Conservation (phyloP, 2,888 invertebrate genomes). For the Laspeyria flexula region DNA sequence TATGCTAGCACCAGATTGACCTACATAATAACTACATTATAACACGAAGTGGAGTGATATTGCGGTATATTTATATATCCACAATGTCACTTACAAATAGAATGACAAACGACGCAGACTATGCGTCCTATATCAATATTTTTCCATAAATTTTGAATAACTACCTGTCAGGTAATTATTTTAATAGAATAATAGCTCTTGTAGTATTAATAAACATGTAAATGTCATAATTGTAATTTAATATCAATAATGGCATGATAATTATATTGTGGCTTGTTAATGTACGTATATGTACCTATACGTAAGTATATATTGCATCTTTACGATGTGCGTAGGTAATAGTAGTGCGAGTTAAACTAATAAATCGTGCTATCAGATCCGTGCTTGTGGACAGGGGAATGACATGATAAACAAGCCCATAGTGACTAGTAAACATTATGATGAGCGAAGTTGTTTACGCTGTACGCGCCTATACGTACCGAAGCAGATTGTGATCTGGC, state of each 20-base stretch:
- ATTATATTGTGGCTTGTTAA: constrained; percentile 31
- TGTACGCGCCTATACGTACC: constrained; percentile 40
- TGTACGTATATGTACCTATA: constrained; percentile 10
- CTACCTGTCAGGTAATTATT: constrained; percentile 31
- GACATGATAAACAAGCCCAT: constrained; percentile 60
- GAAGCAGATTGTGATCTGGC: constrained; percentile 76
- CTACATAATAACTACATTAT: constrained; percentile 7
- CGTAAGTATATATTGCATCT: too few species aligned
- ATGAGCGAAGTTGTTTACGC: constrained; percentile 73
- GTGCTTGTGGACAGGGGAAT: constrained; percentile 49
- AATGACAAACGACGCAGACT: constrained; percentile 11
- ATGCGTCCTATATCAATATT: constrained; percentile 29
- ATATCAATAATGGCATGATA: constrained; percentile 37
- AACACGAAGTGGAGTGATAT: constrained; percentile 1
- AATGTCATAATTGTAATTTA: constrained; percentile 40
- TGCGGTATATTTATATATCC: neutral
- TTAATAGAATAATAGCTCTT: constrained; percentile 38
- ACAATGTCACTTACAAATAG: constrained; percentile 2
- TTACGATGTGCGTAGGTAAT: neutral
- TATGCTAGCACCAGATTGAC: constrained; percentile 2
- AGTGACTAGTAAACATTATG: constrained; percentile 58
- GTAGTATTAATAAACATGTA: constrained; percentile 39
- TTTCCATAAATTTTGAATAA: constrained; percentile 43
- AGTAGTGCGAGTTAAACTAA: constrained; percentile 38
- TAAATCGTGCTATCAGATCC: constrained; percentile 58